Conservation (phyloP, 2,113 vertebrate genomes). For the Lathamus discolor region DNA sequence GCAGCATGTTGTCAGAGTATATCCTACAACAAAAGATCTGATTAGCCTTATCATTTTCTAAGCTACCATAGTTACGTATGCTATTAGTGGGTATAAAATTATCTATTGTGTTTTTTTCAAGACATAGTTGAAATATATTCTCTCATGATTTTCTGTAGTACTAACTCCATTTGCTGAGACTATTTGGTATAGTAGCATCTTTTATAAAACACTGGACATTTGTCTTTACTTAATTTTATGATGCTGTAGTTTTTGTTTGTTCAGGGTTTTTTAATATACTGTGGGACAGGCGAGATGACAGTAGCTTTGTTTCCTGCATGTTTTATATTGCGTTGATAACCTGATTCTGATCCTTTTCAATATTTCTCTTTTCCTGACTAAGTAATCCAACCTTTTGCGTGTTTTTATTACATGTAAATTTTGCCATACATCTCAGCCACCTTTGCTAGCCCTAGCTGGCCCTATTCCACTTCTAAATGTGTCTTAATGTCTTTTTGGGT, state of each 20-base stretch:
- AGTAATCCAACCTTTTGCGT: not conserved
- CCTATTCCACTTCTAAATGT: constrained; percentile 51
- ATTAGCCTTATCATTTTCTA: not conserved
- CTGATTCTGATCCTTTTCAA: not conserved
- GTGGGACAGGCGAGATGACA: not conserved
- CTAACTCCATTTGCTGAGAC: not conserved
- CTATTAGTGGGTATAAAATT: constrained; percentile 22
- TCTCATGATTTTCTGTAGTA: not conserved
- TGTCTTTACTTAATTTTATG: not conserved
- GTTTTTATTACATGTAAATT: not conserved
- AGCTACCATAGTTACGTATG: not conserved
- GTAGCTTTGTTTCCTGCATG: not conserved
- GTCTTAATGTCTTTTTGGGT: constrained; percentile 37
- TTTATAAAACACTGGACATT: not conserved
- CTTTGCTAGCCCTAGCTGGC: constrained; percentile 29
- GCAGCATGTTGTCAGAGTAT: not conserved
- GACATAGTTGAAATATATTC: not conserved
- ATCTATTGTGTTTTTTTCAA: not conserved
- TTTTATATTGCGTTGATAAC: not conserved
- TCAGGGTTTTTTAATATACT: not conserved
- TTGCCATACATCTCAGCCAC: constrained; percentile 25
- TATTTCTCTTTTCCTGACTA: not conserved
- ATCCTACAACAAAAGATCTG: not conserved
- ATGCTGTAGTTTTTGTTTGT: not conserved
- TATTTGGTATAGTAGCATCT: not conserved